Evolutionary conservation across 2,797 vertebrate species (phyloP).

Genomic region (Clamator glandarius): DNA sequence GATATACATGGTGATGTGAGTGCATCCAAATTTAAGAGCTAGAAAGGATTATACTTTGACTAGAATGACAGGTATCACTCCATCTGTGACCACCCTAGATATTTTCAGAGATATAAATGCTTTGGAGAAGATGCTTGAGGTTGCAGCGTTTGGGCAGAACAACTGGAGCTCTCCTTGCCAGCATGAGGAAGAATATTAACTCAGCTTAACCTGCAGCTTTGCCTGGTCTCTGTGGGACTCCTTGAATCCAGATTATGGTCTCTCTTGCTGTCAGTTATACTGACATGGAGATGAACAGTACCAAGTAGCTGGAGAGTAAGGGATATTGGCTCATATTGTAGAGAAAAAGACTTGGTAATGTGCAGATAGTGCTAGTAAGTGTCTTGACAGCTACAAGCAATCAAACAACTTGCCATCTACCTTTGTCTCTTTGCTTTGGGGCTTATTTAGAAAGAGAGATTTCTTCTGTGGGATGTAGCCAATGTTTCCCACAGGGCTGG

Average conservation of each 20-base stretch:
- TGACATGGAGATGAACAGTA: rapidly evolving
- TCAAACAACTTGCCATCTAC: background rate
- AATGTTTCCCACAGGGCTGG: background rate
- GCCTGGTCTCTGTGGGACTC: background rate
- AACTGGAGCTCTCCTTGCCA: background rate
- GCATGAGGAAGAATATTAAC: background rate
- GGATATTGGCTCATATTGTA: rapidly evolving
- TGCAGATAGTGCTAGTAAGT: background rate
- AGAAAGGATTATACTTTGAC: background rate
- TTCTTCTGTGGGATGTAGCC: background rate
- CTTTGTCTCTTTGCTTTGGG: background rate
- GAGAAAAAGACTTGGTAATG: background rate
- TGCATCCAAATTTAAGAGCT: background rate
- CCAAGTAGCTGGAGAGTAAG: background rate
- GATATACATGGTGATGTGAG: background rate
- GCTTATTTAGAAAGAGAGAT: background rate
- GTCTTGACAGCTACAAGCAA: background rate
- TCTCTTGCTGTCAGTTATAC: background rate
- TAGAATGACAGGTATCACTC: background rate
- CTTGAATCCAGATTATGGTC: background rate
- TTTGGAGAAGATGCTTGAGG: background rate
- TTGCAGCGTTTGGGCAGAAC: rapidly evolving
- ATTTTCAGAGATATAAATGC: background rate
- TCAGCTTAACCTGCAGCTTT: background rate
- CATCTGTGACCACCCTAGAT: background rate